Base-by-base conservation (phyloP, 2,888 invertebrate species). In the Sminthurinus aureus region DNA sequence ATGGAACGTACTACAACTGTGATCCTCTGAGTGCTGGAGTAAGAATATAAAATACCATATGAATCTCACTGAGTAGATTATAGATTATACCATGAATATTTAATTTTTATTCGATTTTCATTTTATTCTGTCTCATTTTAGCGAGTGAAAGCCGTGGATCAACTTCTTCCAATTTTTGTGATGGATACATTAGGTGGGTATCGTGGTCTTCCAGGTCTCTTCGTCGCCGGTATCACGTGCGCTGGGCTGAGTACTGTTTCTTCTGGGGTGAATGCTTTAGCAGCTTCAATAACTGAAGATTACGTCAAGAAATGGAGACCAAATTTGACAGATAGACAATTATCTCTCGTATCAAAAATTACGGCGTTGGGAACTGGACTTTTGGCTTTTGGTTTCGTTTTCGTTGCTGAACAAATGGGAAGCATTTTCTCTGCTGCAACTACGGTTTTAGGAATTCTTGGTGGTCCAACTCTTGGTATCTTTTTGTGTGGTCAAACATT, bases 261-360 rank as follows among this genome's bases (percentile, higher is more conserved):
- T n/a, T 69, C 20, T 3, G 67, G 98, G 0, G 91, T 98, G 84
- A 98, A 98, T 90, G 97, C 98, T 0, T 91, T 98, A 85, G 95
- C 98, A 0, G 98, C 98, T 0, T 95, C 97, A 50, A 95, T 96
- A 0, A 94, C 96, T 89, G 95, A 97, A 90, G 98, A 98, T 91
- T 92, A 98, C 83, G 92, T 97, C 0, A 86, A 85, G 84, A 85
- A 85, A 75, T 85, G 83, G 84, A 82, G 84, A 22, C 87, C 88
- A 6, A 86, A 89, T 50, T 82, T 90, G 79, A 85, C 89, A 8
- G 91, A 92, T 76, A 79, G 87, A 12, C 89, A 89, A 83, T 96
- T 96, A 50, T 96, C 97, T 0, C 90, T 93, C 69, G 92, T 94
- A 88, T 94, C 95, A 0, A 94, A 94, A 89, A 92, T 93, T 91